Evolutionary conservation across 2,797 vertebrate genomes (phyloP).

Genomic region (Lepilemur septentrionalis): DNA sequence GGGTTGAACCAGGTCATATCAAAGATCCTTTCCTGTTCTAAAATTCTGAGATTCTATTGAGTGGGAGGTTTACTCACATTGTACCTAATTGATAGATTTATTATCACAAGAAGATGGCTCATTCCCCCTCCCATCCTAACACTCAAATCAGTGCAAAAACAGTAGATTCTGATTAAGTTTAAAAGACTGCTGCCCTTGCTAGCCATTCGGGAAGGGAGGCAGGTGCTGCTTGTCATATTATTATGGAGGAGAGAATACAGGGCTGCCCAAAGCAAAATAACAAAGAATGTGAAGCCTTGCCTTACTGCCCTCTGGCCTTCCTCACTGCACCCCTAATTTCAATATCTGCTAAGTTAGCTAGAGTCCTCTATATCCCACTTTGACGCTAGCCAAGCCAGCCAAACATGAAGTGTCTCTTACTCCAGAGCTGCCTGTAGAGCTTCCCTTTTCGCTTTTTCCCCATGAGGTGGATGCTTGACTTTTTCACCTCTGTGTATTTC

Average conservation of each 20-base stretch:
- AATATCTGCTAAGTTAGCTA: neutral
- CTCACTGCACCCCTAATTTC: neutral
- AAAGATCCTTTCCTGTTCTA: neutral
- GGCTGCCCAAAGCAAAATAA: neutral
- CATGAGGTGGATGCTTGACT: neutral
- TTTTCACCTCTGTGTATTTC: neutral
- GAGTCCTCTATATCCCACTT: neutral
- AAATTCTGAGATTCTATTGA: neutral
- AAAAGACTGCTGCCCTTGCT: neutral
- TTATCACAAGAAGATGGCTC: neutral
- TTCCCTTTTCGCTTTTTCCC: neutral
- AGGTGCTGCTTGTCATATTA: neutral
- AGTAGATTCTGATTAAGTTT: neutral
- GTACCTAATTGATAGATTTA: neutral
- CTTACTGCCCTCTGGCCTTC: neutral
- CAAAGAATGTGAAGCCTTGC: neutral
- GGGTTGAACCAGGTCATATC: neutral
- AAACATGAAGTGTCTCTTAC: neutral
- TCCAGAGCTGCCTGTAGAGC: neutral
- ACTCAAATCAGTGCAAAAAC: neutral
- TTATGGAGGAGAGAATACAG: neutral
- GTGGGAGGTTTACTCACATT: neutral
- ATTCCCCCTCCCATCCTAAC: neutral
- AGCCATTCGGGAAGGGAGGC: neutral
- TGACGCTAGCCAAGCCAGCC: neutral